A percentile compares a stretch with the other conserved stretches of the same genome.
Conservation (phyloP, 2,888 invertebrate genomes). For the Dendrolimus houi region DNA sequence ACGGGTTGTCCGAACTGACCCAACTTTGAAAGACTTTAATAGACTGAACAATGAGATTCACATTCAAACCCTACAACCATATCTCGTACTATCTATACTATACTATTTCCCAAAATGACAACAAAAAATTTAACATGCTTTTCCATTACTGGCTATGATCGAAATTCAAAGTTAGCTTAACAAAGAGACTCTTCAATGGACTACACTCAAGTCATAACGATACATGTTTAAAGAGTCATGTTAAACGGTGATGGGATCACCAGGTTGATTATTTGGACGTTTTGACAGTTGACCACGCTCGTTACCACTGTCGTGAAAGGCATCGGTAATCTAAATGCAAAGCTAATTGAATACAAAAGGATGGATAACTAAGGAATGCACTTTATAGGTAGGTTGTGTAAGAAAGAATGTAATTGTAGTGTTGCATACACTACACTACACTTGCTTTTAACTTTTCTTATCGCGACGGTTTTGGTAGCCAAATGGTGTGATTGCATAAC, state of each 20-base stretch:
- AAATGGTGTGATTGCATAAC: no score
- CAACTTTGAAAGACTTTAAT: slow-evolving; percentile 67
- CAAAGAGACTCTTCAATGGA: slow-evolving; percentile 14
- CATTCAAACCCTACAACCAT: slow-evolving; percentile 37
- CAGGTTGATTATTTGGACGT: slow-evolving; percentile 70
- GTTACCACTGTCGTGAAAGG: slow-evolving; percentile 74
- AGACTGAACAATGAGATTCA: slow-evolving; percentile 61
- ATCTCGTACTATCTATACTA: slow-evolving; percentile 7
- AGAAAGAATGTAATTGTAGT: slow-evolving; percentile 19
- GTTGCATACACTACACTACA: no score
- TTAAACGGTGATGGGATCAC: slow-evolving; percentile 20
- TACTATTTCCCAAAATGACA: slow-evolving; percentile 17
- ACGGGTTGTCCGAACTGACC: slow-evolving; percentile 59
- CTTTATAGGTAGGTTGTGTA: slow-evolving; percentile 55
- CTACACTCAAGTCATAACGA: neutral
- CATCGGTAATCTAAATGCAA: slow-evolving; percentile 69
- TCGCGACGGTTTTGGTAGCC: no score
- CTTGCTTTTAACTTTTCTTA: neutral
- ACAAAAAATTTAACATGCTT: slow-evolving; percentile 1
- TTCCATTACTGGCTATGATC: slow-evolving; percentile 23
- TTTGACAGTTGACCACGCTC: slow-evolving; percentile 75
- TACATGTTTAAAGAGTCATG: slow-evolving; percentile 4
- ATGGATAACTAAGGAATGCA: slow-evolving; percentile 65
- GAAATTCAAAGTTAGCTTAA: neutral
- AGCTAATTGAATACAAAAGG: slow-evolving; percentile 76